Percentiles rank a stretch among this genome's conserved stretches.
Evolutionary conservation across 2,888 invertebrate genomes (phyloP).

Genomic region (Coleophora deauratella): DNA sequence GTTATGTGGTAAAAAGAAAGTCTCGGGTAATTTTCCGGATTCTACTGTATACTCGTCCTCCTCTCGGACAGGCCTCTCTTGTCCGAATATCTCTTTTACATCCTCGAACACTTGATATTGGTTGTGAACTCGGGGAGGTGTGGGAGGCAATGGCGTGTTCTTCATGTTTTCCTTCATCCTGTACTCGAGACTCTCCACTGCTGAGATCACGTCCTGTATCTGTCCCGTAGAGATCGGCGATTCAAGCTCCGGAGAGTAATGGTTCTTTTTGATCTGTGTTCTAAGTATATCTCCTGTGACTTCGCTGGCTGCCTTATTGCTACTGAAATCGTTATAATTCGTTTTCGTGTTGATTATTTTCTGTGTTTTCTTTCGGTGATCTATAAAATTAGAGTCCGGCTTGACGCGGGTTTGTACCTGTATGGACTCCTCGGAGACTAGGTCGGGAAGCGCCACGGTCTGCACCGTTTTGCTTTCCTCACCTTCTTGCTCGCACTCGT

Average conservation of each 20-base stretch:
- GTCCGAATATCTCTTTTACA: slow-evolving; percentile 38
- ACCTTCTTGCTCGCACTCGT: slow-evolving; percentile 70
- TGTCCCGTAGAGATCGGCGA: slow-evolving; percentile 57
- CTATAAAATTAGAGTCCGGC: slow-evolving; percentile 73
- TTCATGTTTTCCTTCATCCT: slow-evolving; percentile 45
- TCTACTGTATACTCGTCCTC: slow-evolving; percentile 55
- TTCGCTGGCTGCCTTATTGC: slow-evolving; percentile 38
- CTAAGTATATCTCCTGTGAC: slow-evolving; percentile 44
- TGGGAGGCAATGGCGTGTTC: slow-evolving; percentile 22
- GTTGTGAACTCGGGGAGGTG: not conserved
- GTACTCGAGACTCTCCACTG: slow-evolving; percentile 56
- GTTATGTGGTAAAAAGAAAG: slow-evolving; percentile 47
- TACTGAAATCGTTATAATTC: slow-evolving; percentile 70
- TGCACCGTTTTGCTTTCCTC: slow-evolving; percentile 69
- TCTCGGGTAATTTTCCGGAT: slow-evolving; percentile 38
- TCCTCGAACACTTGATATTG: slow-evolving; percentile 59
- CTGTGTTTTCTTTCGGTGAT: slow-evolving; percentile 51
- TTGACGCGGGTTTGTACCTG: slow-evolving; percentile 77
- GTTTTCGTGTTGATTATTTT: slow-evolving; percentile 66
- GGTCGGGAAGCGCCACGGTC: slow-evolving; percentile 40
- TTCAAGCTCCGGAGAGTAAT: slow-evolving; percentile 53
- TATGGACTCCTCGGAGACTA: slow-evolving; percentile 72
- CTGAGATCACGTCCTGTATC: slow-evolving; percentile 58
- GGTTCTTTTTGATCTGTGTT: slow-evolving; percentile 27
- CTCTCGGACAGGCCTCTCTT: slow-evolving; percentile 49